Base-by-base conservation (phyloP, 2,797 vertebrate species). In the Benthosema pterotum region DNA sequence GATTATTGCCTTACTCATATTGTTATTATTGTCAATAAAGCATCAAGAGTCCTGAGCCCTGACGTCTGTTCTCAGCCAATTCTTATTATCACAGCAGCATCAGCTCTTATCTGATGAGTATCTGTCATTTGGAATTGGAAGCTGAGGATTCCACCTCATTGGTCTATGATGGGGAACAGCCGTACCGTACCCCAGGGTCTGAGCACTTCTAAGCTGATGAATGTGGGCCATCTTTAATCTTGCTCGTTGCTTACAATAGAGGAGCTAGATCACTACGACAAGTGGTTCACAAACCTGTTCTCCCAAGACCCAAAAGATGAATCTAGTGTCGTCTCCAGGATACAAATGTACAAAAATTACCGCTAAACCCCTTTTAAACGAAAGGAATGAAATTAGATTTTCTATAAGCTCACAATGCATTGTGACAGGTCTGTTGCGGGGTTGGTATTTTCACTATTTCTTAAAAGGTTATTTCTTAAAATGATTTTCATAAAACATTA, bases 201-300 rank as follows among this genome's bases (percentile, higher is more conserved):
- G 16, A 48, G 67, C 72, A 77, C 85, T 82, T 87, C 81, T 83
- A 70, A 74, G 58, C 66, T 71, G 53, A 79, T 78, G 78, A 83
- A 82, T 69, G 67, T 63, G 68, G 79, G 72, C 73, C 65, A 65
- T 64, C 74, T 83, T 80, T 87, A 69, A 83, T 83, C 76, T 78
- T 74, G 18, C 62, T 52, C 58, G 60, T 60, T 64, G 71, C 48
- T 65, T 32, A 32, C 62, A 65, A 74, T 50, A 51, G 77, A 71
- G 59, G 57, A 60, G 46, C 60, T 50, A 48, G 16, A 42, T 45
- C 17, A 51, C 19, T 38, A 38, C 32, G 32, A 38, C 28, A 32
- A 32, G 28, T 32, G 28, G 28, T 32, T 38, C 32, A 38, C 32
- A 38, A 38, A 38, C 8, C 7, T 38, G 8, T 38, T 38, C 32